Conservation (phyloP, 1,140 invertebrate species). For the Branchinecta lindahli region DNA sequence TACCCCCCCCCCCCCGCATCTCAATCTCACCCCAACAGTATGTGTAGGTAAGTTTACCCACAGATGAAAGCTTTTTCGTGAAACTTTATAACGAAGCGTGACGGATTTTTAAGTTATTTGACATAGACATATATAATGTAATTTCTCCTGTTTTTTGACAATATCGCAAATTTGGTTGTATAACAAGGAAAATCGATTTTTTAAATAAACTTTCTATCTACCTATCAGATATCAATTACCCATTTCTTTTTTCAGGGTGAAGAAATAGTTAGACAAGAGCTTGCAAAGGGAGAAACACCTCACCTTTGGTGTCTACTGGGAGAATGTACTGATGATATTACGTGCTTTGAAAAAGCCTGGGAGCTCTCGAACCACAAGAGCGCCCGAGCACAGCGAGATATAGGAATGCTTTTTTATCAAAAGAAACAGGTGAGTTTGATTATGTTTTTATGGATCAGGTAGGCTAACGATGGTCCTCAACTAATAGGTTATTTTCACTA, state of each 20-base stretch:
- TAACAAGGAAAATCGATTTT: too few relatives aligned
- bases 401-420: slow-evolving; percentile 39
- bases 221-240: too few relatives aligned
- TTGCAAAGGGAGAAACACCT: slow-evolving; percentile 61
- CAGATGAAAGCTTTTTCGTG: too few relatives aligned
- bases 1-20: too few relatives aligned
- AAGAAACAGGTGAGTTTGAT: slow-evolving; percentile 19
- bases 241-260: slow-evolving; percentile 46
- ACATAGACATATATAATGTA: too few relatives aligned
- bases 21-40: too few relatives aligned
- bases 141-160: too few relatives aligned
- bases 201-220: too few relatives aligned
- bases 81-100: too few relatives aligned
- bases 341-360: slow-evolving; percentile 78
- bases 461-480: slow-evolving; percentile 14
- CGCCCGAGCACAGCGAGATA: slow-evolving; percentile 63
- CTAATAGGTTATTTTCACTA: background rate
- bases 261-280: slow-evolving; percentile 64
- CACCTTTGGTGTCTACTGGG: slow-evolving; percentile 76
- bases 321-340: slow-evolving; percentile 51
- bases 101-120: too few relatives aligned
- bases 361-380: slow-evolving; percentile 61
- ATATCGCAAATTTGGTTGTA: too few relatives aligned
- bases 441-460: slow-evolving; percentile 36
- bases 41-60: too few relatives aligned